phyloP scores from a whole-genome alignment of 2,888 invertebrate genomes.

The Xestobium rufovillosum region DNA sequence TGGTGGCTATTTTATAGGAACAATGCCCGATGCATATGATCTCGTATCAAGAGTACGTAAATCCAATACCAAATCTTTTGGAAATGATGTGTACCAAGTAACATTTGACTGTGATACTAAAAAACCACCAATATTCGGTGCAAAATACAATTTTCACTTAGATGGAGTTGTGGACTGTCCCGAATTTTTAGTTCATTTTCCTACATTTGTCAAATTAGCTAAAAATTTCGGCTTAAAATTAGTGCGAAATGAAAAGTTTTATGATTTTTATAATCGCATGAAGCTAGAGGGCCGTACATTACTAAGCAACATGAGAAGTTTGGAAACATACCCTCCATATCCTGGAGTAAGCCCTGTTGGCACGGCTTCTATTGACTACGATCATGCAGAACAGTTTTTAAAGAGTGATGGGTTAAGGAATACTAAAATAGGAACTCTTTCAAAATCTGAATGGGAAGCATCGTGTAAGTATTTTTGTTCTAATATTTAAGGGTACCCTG shows the following conservation, averaged over 20 bases:
- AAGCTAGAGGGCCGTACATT: conserved; percentile 51
- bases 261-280: conserved; percentile 67
- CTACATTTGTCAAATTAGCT: conserved; percentile 68
- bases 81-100: conserved; percentile 72
- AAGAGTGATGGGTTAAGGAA: conserved; percentile 38
- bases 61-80: conserved; percentile 55
- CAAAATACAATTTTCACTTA: conserved; percentile 89
- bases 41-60: conserved; percentile 69
- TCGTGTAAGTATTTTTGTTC: conserved; percentile 58
- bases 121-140: conserved; percentile 83
- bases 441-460: conserved; percentile 88
- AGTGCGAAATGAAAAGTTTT: conserved; percentile 64
- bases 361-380: conserved; percentile 58
- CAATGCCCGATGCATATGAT: conserved; percentile 89
- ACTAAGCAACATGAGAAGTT: conserved; percentile 68
- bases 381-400: conserved; percentile 59
- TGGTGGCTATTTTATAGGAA: conserved; percentile 95
- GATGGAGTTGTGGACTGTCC: conserved; percentile 98
- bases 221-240: conserved; percentile 64
- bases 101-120: conserved; percentile 60
- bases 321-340: conserved; percentile 72
- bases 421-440: conserved; percentile 68
- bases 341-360: conserved; percentile 50
- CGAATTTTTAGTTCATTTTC: conserved; percentile 94
- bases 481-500: no score